Base-by-base conservation (phyloP, 2,888 invertebrate genomes). In the Cyaniris semiargus region DNA sequence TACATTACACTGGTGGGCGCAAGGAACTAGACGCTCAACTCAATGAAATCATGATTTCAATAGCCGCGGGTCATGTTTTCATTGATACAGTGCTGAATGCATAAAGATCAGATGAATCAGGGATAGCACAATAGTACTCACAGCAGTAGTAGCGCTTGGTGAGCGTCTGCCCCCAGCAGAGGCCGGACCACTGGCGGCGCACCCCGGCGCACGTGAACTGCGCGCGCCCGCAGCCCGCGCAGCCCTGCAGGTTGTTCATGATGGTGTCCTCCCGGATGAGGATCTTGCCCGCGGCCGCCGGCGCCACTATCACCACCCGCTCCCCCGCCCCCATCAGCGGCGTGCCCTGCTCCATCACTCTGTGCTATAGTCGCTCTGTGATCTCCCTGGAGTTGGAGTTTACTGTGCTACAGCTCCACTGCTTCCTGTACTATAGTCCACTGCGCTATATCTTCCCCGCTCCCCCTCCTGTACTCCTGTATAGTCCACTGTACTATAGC, bases 221-320 rank as follows among this genome's bases (percentile, higher is more conserved):
- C 0, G 89, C 85, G 10, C 85, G 84, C 0, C 92, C 90, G 79
- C 94, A 93, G 0, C 90, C 89, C 0, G 90, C 88, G 79, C 93
- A 93, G 0, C 92, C 92, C 1, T 86, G 87, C 0, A 92, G 60
- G 70, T 88, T 89, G 0, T 89, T 86, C 53, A 93, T 78, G 10
- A 93, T 87, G 3, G 94, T 94, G 75, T 94, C 94, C 58, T 94
- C 94, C 38, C 94, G 83, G 0, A 94, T 87, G 60, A 94, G 81
- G 5, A 89, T 86, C 79, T 88, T 90, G 1, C 89, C 88, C 0
- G 86, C 84, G 0, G 86, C 88, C 15, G 66, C 66, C 66, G 66
- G 66, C 66, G 66, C 66, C 66, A 87, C 80, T 0, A 89, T 84
- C 0, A 88, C 85, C 4, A 88, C 84, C 78, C 87, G 86, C 15